A percentile compares a stretch with the other conserved stretches of the same genome.
Conservation (phyloP, 1,140 invertebrate genomes). For the Calosoma granatense region DNA sequence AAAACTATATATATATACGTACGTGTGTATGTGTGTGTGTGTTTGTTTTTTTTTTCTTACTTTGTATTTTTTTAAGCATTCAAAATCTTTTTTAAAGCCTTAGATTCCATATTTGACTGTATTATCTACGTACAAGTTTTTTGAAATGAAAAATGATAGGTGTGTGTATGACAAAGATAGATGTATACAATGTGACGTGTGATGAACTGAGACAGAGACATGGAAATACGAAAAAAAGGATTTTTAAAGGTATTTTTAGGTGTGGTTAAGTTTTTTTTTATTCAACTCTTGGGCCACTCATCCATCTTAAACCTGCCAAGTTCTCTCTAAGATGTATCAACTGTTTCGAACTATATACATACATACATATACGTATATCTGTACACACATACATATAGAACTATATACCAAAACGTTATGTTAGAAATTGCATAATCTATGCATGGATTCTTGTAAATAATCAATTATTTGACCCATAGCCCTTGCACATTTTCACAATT, state of each 20-base stretch:
- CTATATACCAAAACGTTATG: too few species aligned
- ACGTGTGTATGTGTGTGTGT: too few species aligned
- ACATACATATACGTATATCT: too few species aligned
- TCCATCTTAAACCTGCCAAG: not conserved
- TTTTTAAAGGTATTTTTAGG: not conserved
- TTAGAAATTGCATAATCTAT: too few species aligned
- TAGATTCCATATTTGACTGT: constrained; percentile 2
- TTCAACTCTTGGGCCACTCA: not conserved
- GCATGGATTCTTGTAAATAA: too few species aligned
- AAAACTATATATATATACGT: too few species aligned
- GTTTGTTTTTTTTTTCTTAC: not conserved
- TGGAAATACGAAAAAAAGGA: constrained; percentile 5
- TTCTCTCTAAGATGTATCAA: not conserved
- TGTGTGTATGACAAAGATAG: not conserved
- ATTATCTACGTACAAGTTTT: not conserved
- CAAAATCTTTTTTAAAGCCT: not conserved
- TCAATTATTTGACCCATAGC: too few species aligned
- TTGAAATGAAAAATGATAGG: not conserved
- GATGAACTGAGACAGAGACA: not conserved
- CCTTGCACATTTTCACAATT: too few species aligned
- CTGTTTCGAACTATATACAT: too few species aligned
- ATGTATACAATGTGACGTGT: not conserved
- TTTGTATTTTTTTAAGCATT: not conserved
- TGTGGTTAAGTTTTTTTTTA: constrained; percentile 3
- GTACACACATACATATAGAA: too few species aligned